Evolutionary conservation across 2,797 vertebrate species (phyloP).

Genomic region (Nannoperca obscura): DNA sequence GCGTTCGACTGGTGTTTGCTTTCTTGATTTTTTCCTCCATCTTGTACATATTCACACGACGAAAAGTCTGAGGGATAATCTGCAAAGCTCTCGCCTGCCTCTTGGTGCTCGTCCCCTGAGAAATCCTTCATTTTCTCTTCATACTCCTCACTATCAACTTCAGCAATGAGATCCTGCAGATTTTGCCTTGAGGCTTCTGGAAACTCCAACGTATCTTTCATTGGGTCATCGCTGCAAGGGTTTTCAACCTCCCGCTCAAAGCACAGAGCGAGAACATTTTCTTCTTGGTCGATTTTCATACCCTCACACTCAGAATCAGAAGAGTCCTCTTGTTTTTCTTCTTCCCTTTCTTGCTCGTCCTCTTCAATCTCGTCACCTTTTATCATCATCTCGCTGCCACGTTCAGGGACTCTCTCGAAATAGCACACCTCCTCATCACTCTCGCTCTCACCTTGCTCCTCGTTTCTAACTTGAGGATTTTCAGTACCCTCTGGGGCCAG

Average conservation of each 20-base stretch:
- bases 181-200: slow-evolving; percentile 54
- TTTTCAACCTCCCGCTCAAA: slow-evolving; percentile 41
- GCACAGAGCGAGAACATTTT: not conserved
- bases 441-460: slow-evolving; percentile 58
- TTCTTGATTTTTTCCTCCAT: slow-evolving; percentile 23
- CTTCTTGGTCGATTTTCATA: slow-evolving; percentile 37
- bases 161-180: slow-evolving; percentile 51
- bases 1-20: not conserved
- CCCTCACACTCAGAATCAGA: slow-evolving; percentile 42
- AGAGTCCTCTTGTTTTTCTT: slow-evolving; percentile 26
- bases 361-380: slow-evolving; percentile 48
- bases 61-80: slow-evolving; percentile 84
- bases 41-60: slow-evolving; percentile 72
- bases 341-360: slow-evolving; percentile 35
- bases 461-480: slow-evolving; percentile 64
- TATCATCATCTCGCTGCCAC: slow-evolving; percentile 27
- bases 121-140: slow-evolving; percentile 79
- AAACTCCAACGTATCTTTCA: slow-evolving; percentile 39
- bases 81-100: slow-evolving; percentile 82
- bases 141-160: slow-evolving; percentile 41
- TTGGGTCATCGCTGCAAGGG: slow-evolving; percentile 1
- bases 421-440: slow-evolving; percentile 63
- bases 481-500: slow-evolving; percentile 42
- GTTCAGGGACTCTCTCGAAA: slow-evolving; percentile 60
- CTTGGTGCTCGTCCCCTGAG: slow-evolving; percentile 83